Conservation (phyloP, 1,140 invertebrate genomes). For the Drosophila oshimai region DNA sequence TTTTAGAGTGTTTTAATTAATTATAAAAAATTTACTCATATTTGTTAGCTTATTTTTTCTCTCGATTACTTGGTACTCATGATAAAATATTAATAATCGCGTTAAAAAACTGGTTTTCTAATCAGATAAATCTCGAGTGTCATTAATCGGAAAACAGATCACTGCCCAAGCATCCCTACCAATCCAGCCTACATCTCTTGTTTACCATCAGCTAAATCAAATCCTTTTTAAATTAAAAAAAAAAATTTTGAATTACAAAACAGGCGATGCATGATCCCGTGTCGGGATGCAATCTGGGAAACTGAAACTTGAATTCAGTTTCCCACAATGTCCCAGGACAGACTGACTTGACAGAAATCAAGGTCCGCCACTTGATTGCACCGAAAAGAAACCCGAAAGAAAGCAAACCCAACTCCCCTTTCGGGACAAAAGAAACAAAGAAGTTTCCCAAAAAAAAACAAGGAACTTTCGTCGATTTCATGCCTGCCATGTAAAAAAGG, state of each 20-base stretch:
- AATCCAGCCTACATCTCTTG: constrained; percentile 8
- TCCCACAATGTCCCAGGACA: constrained; percentile 25
- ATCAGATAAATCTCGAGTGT: background rate
- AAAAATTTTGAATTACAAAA: constrained; percentile 49
- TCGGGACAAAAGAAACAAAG: constrained; percentile 43
- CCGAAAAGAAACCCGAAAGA: constrained; percentile 9
- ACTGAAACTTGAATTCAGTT: constrained; percentile 38
- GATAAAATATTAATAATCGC: too few species aligned
- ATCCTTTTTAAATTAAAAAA: constrained; percentile 48
- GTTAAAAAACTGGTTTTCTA: background rate
- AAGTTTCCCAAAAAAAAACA: constrained; percentile 16
- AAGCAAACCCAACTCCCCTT: constrained; percentile 12
- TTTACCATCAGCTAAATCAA: constrained; percentile 37
- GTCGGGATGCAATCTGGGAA: constrained; percentile 23
- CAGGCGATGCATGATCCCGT: constrained; percentile 10
- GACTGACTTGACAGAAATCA: constrained; percentile 70
- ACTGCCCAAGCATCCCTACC: background rate
- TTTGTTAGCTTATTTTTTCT: too few species aligned
- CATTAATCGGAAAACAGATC: constrained; percentile 13
- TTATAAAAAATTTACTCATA: too few species aligned
- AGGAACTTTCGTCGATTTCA: constrained; percentile 54
- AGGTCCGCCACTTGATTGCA: constrained; percentile 63
- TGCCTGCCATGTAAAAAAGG: constrained; percentile 46
- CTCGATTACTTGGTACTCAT: too few species aligned
- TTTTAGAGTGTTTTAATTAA: too few species aligned